Evolutionary conservation across 2,888 invertebrate genomes (phyloP).

Genomic region (Neoaliturus tenellus): DNA sequence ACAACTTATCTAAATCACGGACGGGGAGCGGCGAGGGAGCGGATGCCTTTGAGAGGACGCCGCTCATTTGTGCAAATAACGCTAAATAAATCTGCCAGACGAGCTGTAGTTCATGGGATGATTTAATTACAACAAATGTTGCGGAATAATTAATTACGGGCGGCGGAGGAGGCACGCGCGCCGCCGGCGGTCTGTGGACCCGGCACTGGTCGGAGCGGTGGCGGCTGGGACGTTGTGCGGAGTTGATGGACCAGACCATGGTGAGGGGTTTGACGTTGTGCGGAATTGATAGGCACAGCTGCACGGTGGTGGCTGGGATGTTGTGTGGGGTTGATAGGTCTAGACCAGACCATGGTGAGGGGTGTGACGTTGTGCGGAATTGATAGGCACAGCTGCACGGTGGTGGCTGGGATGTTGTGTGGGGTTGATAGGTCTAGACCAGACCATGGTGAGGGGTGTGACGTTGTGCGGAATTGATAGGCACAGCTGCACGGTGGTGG

Average conservation of each 20-base stretch:
- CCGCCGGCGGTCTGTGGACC: not conserved
- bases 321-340: no score
- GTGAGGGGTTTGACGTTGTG: no score
- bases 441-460: no score
- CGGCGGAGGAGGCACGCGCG: not conserved
- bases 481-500: no score
- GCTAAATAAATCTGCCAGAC: conserved; percentile 14
- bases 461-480: no score
- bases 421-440: no score
- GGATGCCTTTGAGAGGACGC: not conserved
- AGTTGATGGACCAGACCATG: not conserved
- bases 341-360: no score
- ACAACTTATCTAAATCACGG: not conserved
- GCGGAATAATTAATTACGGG: not conserved
- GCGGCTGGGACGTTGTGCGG: not conserved
- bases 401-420: no score
- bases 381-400: no score
- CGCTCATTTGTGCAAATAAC: conserved; percentile 39
- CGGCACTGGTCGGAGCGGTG: not conserved
- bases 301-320: no score
- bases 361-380: no score
- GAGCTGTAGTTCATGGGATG: conserved; percentile 11
- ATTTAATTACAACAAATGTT: conserved; percentile 31
- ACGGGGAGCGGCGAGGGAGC: not conserved
- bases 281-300: no score